Conservation (phyloP, 92 coral and sea anemone species). For the Pocillopora grandis region DNA sequence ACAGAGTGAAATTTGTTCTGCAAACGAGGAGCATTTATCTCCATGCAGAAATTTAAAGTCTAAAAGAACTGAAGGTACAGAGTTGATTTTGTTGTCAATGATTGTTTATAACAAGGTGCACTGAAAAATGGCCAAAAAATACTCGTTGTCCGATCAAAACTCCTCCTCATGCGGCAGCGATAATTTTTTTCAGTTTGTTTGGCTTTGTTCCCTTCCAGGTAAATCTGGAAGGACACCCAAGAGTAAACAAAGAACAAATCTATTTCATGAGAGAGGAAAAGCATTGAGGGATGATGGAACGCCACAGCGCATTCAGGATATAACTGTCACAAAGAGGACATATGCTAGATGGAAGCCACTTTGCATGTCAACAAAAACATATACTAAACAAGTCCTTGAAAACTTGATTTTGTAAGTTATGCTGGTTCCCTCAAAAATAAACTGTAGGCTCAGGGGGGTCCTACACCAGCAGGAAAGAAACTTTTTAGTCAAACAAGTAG, state of each 20-base stretch:
- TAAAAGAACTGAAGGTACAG: constrained; percentile 8
- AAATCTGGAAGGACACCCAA: not conserved
- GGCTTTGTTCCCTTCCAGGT: not conserved
- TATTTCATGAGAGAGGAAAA: not conserved
- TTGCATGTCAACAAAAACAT: constrained; percentile 62
- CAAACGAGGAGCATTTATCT: constrained; percentile 12
- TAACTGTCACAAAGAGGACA: constrained; percentile 75
- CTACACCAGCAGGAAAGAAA: not conserved
- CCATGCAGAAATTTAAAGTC: not conserved
- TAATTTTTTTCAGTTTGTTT: not conserved
- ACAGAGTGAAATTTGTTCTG: constrained; percentile 7
- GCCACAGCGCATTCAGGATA: constrained; percentile 76
- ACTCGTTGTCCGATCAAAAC: not conserved
- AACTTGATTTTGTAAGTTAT: constrained; percentile 73
- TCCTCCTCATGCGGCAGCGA: not conserved
- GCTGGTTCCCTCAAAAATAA: not conserved
- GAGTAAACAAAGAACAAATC: not conserved
- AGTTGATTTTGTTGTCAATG: not conserved
- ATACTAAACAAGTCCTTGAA: constrained; percentile 67
- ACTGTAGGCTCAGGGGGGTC: not conserved
- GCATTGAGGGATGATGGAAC: not conserved
- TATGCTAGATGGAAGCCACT: constrained; percentile 88
- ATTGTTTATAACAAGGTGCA: no score
- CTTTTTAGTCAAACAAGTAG: not conserved
- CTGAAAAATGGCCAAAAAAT: no score